Evolutionary conservation across 1,140 invertebrate genomes (phyloP), one percentile per base, ranked within the genome.

Genomic region (Brachionus calyciflorus): DNA sequence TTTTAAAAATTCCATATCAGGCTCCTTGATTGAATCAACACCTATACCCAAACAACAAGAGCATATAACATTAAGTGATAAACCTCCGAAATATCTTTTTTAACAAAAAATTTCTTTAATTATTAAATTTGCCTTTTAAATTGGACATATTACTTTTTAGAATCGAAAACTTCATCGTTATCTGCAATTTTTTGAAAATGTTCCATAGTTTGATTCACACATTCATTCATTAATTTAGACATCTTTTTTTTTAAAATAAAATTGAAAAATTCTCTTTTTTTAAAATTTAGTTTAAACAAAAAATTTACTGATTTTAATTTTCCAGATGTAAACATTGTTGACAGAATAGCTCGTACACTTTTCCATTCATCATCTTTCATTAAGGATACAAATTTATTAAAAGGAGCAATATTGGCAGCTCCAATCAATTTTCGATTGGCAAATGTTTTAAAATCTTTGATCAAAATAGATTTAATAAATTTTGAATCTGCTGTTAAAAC

Each of bases 11-110:
- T 77, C 76, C 26, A 84, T 81, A 4, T 86, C 76, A 5, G 80
- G 79, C 77, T 90, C 84, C 1, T 83, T 81, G 6, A 89, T 78
- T 1, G 87, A 87, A 77, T 89, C 86, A 2, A 85, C 84, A 1
- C 87, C 81, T 3, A 89, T 78, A 12, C 89, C 89, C 78, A 88
- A 90, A 5, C 86, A 87, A 44, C 86, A 87, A 3, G 82, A 84
- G 2, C 85, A 87, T 26, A 90, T 89, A 1, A 89, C 82, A 78
- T 90, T 89, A 24, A 89, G 89, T 0, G 87, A 86, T 73, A 87
- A 89, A 19, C 83, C 28, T 5, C 24, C 10, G 37, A 40, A 21
- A 44, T 26, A 10, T 24, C 12, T n/a, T n/a, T n/a, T 12, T 33
- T 7, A 9, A 37, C 19, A 33, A 60, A n/a, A n/a, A n/a, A n/a